Conservation (phyloP, 2,888 invertebrate genomes). For the Amphipyra berbera region DNA sequence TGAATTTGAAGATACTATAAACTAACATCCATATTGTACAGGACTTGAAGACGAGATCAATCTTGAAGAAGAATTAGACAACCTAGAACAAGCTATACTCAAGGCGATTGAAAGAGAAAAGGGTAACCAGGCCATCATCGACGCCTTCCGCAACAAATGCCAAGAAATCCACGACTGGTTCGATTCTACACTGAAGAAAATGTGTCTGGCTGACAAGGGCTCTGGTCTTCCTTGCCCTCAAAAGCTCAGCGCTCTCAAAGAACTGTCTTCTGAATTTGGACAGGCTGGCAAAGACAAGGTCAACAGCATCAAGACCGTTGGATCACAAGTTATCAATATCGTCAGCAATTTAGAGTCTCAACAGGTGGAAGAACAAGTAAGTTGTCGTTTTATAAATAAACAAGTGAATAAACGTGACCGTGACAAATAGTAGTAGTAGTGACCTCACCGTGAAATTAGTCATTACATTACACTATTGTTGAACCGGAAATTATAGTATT, state of each 20-base stretch:
- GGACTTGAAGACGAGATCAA: slow-evolving; percentile 92
- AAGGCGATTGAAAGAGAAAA: slow-evolving; percentile 94
- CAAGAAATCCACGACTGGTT: slow-evolving; percentile 95
- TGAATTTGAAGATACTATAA: not conserved
- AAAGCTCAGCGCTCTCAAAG: slow-evolving; percentile 93
- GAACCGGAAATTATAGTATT: slow-evolving; percentile 28
- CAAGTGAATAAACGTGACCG: slow-evolving; percentile 20
- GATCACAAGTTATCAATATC: slow-evolving; percentile 93
- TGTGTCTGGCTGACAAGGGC: slow-evolving; percentile 95
- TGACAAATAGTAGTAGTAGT: slow-evolving; percentile 15
- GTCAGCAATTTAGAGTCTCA: slow-evolving; percentile 97
- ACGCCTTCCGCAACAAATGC: slow-evolving; percentile 93
- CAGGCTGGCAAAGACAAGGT: slow-evolving; percentile 93
- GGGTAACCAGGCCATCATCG: slow-evolving; percentile 93
- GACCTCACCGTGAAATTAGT: slow-evolving; percentile 33
- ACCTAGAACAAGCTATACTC: slow-evolving; percentile 92
- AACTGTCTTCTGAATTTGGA: slow-evolving; percentile 93
- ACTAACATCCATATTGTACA: slow-evolving; percentile 16
- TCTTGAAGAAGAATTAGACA: slow-evolving; percentile 92
- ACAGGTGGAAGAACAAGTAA: slow-evolving; percentile 96
- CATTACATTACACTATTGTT: slow-evolving; percentile 10
- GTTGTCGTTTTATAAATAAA: slow-evolving; percentile 50
- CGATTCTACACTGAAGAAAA: slow-evolving; percentile 94
- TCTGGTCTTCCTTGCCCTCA: slow-evolving; percentile 95
- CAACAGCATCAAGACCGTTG: slow-evolving; percentile 92